Percentiles rank a stretch among this genome's conserved stretches.
phyloP scores from a whole-genome alignment of 2,888 invertebrate genomes.

The Xestia xanthographa region DNA sequence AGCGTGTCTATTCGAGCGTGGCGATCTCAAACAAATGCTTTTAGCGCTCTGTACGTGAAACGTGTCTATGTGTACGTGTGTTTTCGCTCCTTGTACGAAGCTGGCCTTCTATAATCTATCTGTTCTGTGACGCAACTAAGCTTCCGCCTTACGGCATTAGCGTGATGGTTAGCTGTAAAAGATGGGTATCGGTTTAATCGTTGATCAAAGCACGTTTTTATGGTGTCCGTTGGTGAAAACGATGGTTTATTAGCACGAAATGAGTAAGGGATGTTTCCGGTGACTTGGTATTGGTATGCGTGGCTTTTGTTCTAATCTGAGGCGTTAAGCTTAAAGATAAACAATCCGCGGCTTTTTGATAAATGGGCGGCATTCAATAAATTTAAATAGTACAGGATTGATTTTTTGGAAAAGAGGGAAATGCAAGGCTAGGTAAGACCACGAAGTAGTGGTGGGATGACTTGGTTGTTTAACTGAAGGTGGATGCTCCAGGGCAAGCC shows the following conservation, averaged over 20 bases:
- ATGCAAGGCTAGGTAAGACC: neutral
- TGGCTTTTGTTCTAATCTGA: constrained; percentile 25
- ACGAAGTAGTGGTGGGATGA: neutral
- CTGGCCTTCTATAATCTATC: neutral
- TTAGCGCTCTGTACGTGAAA: too few species aligned
- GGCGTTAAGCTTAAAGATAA: neutral
- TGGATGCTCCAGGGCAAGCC: too few species aligned
- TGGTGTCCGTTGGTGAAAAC: constrained; percentile 48
- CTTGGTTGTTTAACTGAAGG: neutral
- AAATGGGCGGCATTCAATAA: neutral
- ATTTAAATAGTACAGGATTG: neutral
- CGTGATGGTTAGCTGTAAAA: constrained; percentile 49
- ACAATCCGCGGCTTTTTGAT: neutral
- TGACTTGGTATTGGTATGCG: constrained; percentile 18
- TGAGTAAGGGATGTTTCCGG: constrained; percentile 16
- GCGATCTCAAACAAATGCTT: too few species aligned
- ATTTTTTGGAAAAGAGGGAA: neutral
- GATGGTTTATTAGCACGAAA: constrained; percentile 55
- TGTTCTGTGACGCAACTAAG: neutral
- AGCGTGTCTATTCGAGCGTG: too few species aligned
- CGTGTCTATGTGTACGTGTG: neutral
- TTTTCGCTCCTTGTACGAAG: neutral
- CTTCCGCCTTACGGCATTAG: constrained; percentile 15
- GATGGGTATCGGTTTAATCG: constrained; percentile 47
- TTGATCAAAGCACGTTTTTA: constrained; percentile 51